Evolutionary conservation across 2,113 vertebrate genomes (phyloP).

Genomic region (Pristiophorus japonicus): DNA sequence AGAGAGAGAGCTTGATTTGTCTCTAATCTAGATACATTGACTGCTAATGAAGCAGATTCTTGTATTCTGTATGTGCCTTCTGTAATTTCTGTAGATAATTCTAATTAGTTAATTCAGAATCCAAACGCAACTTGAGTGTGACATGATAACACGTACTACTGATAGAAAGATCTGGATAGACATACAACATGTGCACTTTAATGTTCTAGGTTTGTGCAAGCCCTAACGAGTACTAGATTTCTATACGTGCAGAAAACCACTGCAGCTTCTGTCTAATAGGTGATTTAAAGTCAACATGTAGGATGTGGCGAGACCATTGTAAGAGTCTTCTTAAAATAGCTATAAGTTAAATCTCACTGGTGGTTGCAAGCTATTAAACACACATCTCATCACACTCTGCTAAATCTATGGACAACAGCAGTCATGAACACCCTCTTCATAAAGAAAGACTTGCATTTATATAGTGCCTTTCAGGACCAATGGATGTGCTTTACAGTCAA

Average conservation of each 20-base stretch:
- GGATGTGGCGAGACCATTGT: not conserved
- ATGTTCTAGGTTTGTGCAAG: not conserved
- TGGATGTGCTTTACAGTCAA: too few species aligned
- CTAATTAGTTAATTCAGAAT: not conserved
- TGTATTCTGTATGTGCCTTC: not conserved
- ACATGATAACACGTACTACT: not conserved
- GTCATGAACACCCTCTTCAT: not conserved
- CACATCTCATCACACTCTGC: not conserved
- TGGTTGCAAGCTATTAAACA: not conserved
- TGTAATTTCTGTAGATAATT: not conserved
- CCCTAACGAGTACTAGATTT: too few species aligned
- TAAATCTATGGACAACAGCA: not conserved
- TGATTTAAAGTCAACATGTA: not conserved
- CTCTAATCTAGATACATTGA: not conserved
- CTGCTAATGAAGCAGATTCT: not conserved
- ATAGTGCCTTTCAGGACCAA: too few species aligned
- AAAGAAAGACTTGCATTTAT: too few species aligned
- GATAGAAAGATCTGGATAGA: not conserved
- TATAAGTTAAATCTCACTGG: not conserved
- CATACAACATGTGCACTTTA: not conserved
- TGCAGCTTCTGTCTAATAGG: not conserved
- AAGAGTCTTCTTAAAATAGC: not conserved
- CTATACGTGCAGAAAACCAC: not conserved
- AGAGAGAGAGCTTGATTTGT: too few species aligned
- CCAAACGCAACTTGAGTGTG: not conserved